Evolutionary conservation across 2,888 invertebrate genomes (phyloP), one percentile per base, ranked within the genome.

Genomic region (Aplocera efformata): DNA sequence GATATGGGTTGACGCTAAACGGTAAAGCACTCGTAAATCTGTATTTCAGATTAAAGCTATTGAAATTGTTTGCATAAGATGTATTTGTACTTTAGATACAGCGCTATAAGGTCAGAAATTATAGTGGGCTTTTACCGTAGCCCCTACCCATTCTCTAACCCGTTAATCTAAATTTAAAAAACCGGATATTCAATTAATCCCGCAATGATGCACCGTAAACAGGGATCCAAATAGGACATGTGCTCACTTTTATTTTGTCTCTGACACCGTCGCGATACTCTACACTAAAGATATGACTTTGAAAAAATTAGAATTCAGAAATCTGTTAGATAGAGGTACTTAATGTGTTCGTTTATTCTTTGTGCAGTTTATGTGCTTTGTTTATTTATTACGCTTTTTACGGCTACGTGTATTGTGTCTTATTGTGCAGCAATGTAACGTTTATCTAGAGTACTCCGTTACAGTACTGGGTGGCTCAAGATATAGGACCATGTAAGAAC

Each of bases 101-200:
- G 13, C 13, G 20, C 10, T 17, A 13, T 17, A 8, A 24, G 31
- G 27, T 9, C 8, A 22, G 17, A 31, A 22, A 25, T 34, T n/a
- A 29, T 45, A 34, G 10, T 36, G 28, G 32, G 35, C 22, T 44
- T 47, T 40, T 38, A 40, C 30, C 39, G 25, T 44, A 42, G 50
- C 37, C 48, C 50, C 48, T 44, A 60, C 52, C 49, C 46, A 60
- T 54, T 53, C 54, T 53, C 54, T 54, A 48, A 17, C 33, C 31
- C 59, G 60, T 60, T 66, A 55, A 54, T 71, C 73, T 78, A 75
- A 79, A 82, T 85, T 75, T 79, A 79, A 76, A 83, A 78, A n/a
- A 72, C 83, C 81, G 86, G 86, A 86, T 74, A 83, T 86, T 85
- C 73, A 85, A 86, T 86, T 84, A 77, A 77, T 72, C 70, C 55